These are phyloP conservation scores for Patagioenas fasciata DNA, from an alignment of 2,113 vertebrate species.

Conservation along the genomic window DNA sequence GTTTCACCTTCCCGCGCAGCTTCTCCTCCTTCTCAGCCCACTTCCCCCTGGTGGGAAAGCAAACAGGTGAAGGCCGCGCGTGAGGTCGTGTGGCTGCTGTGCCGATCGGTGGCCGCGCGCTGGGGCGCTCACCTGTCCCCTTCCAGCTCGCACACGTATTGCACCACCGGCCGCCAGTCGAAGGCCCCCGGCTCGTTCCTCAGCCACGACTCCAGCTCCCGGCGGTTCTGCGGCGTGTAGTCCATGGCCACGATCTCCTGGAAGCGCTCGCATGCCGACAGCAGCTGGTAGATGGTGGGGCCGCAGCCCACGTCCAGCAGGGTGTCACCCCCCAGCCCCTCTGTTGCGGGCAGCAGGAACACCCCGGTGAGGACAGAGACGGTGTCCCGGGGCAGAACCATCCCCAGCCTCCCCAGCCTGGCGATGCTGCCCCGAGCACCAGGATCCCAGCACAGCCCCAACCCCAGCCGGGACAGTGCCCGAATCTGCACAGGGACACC, in stretches of 20 bases:
- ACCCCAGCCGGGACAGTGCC: background rate
- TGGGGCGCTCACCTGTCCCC: background rate
- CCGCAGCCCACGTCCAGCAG: conserved; percentile 50
- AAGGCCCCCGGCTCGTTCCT: background rate
- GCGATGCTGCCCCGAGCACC: no score
- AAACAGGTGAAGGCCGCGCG: background rate
- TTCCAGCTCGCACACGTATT: background rate
- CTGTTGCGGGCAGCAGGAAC: background rate
- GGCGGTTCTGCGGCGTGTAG: conserved; percentile 27
- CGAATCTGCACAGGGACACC: no score
- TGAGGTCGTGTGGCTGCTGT: background rate
- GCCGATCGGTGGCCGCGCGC: fast-evolving
- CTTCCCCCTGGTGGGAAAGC: background rate
- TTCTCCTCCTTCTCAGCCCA: conserved; percentile 65
- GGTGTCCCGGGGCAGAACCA: background rate
- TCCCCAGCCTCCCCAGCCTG: fast-evolving
- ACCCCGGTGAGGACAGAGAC: fast-evolving
- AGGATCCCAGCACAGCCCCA: no score
- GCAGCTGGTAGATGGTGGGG: conserved; percentile 63
- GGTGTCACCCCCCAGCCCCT: background rate
- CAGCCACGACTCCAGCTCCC: conserved; percentile 39
- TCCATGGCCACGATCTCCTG: conserved; percentile 57
- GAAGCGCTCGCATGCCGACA: conserved; percentile 56
- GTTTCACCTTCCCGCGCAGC: conserved; percentile 41
- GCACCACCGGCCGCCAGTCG: background rate